A percentile compares a stretch with the other conserved stretches of the same genome.
phyloP scores from a whole-genome alignment of 2,113 vertebrate species.

The Anser cygnoides region DNA sequence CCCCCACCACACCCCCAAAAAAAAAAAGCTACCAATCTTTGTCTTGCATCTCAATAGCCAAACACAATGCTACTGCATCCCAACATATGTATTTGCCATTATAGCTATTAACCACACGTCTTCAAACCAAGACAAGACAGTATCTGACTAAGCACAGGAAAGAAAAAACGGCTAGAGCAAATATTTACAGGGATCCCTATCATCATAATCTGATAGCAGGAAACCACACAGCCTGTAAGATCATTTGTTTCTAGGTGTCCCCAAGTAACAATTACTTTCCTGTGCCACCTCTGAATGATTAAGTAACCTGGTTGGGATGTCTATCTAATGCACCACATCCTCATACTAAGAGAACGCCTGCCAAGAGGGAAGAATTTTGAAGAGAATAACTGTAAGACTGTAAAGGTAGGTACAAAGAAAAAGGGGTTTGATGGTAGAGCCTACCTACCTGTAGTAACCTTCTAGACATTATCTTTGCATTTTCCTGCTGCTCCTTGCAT shows the following conservation, averaged over 20 bases:
- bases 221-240: conserved; percentile 71
- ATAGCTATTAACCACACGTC: not conserved
- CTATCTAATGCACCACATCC: conserved; percentile 63
- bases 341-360: conserved; percentile 66
- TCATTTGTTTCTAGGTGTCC: conserved; percentile 76
- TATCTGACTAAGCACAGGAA: conserved; percentile 44
- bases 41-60: conserved; percentile 13
- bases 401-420: conserved; percentile 68
- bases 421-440: conserved; percentile 27
- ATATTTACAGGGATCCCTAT: conserved; percentile 75
- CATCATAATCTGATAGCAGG: conserved; percentile 74
- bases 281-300: conserved; percentile 53
- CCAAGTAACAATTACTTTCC: conserved; percentile 80
- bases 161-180: conserved; percentile 66
- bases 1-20: too few species aligned
- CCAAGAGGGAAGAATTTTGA: conserved; percentile 39
- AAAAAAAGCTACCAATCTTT: conserved; percentile 38
- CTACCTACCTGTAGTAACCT: conserved; percentile 79
- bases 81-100: not conserved
- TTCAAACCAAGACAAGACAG: conserved; percentile 35
- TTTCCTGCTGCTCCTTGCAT: conserved; percentile 60
- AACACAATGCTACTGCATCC: not conserved
- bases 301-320: conserved; percentile 57
- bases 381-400: conserved; percentile 50
- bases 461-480: conserved; percentile 47